Base-by-base conservation (phyloP, 2,113 vertebrate genomes). In the Tenrec ecaudatus region DNA sequence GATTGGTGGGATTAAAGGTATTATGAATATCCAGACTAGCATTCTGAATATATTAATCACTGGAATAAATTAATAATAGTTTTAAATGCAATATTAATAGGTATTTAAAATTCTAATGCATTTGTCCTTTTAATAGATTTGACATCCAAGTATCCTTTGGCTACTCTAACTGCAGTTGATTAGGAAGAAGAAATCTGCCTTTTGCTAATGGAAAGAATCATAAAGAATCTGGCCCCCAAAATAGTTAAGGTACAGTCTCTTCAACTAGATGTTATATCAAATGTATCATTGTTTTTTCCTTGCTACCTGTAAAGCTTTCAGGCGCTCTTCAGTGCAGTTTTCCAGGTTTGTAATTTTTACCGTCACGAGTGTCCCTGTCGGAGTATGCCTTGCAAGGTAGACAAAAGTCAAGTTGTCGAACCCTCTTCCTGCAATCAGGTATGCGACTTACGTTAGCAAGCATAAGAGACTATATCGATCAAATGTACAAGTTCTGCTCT, bases 321-420 rank as follows among this genome's bases (percentile, higher is more conserved):
- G 97, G 94, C 99, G 99, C 88, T 99, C 99, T 95, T 99, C 99
- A 0, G 98, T 99, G 97, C 99, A 99, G 93, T 98, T 98, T 83
- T 99, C 99, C 96, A 99, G 97, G 97, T 99, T 99, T 95, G 99
- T 99, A 91, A 98, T 99, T 97, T 98, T 99, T 92, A 99, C 94
- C 5, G 99, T 99, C 94, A 99, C 99, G 96, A 98, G 98, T 69
- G 97, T 98, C 88, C 99, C 99, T 5, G 99, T 99, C 16, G 99
- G 99, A 27, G 97, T 98, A 94, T 99, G 99, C 27, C 98, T 98
- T 2, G 99, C 99, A 97, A 99, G 98, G 97, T 98, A 98, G 94
- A 99, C 98, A 94, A 98, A 98, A 97, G 99, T 99, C 98, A 99
- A 97, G 96, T 99, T 99, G 95, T 99, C 99, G 97, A 99, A 99